Percentiles rank a stretch among this genome's conserved stretches.
Conservation (phyloP, 2,113 vertebrate genomes). For the Paramormyrops kingsleyae region DNA sequence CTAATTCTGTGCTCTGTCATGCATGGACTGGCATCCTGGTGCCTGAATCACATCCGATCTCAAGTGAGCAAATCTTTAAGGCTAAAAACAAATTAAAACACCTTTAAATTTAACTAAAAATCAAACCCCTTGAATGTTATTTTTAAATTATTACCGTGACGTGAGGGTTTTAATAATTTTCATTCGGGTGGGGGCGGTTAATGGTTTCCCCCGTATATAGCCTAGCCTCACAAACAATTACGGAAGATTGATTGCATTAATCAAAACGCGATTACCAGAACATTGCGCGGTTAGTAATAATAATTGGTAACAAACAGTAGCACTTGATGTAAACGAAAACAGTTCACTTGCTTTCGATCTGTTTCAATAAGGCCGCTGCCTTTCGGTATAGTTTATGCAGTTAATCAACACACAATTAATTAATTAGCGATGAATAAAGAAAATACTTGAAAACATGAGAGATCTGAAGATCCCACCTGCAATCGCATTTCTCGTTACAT, state of each 20-base stretch:
- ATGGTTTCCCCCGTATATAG: background rate
- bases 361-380: background rate
- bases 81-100: background rate
- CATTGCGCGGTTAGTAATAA: background rate
- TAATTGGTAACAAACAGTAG: background rate
- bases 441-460: background rate
- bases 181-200: background rate
- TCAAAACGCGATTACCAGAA: background rate
- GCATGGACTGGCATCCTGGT: background rate
- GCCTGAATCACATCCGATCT: background rate
- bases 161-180: background rate
- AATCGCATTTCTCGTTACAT: background rate
- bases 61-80: background rate
- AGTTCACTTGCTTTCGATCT: background rate
- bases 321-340: background rate
- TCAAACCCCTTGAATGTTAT: background rate
- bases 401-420: background rate
- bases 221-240: background rate
- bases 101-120: background rate
- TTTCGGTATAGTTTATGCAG: background rate
- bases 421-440: background rate
- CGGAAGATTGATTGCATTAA: background rate
- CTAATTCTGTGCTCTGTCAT: background rate
- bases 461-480: background rate
- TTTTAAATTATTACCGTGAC: background rate